Base-by-base conservation (phyloP, 1,140 invertebrate genomes). In the Neelides sp. region DNA sequence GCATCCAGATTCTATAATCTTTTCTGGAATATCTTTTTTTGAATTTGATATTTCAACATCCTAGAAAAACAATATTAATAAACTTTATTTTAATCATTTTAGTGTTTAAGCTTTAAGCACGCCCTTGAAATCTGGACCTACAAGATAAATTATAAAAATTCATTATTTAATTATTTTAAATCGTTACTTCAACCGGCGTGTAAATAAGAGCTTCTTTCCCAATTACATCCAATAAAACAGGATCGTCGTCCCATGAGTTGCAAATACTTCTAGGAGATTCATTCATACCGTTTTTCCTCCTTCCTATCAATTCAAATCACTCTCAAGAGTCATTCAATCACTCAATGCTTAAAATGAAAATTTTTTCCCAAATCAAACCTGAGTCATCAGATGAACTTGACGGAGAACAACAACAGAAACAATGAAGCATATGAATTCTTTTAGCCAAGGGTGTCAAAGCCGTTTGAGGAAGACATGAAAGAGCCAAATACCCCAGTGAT, bases 161-260 rank as follows among this genome's bases (percentile, higher is more conserved):
- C n/a, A n/a, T n/a, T n/a, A n/a, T n/a, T n/a, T n/a, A n/a, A n/a
- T n/a, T n/a, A n/a, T n/a, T n/a, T n/a, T n/a, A n/a, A n/a, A n/a
- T n/a, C n/a, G n/a, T n/a, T 52, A 48, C 36, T 23, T 34, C 13
- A 32, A 35, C 4, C 17, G 50, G 42, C 8, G 26, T n/a, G 27
- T 60, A 57, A 13, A 57, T 52, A n/a, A 89, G 64, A 13, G 84
- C 83, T 69, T 89, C 84, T 68, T 86, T 89, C 28, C 81, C 82
- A 36, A 89, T 83, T 1, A 88, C 83, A 57, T 78, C 78, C 56
- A 79, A 73, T 37, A 87, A 65, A 2, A 80, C 79, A 17, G 82
- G 77, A 63, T 85, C 80, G 27, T 83, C 80, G 39, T 74, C 73
- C 57, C 77, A 74, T 42, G 54, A 44, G 7, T 36, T 59, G 42